A percentile compares a stretch with the other conserved stretches of the same genome.
Conservation (phyloP, 2,888 invertebrate species). For the Pteria penguin region DNA sequence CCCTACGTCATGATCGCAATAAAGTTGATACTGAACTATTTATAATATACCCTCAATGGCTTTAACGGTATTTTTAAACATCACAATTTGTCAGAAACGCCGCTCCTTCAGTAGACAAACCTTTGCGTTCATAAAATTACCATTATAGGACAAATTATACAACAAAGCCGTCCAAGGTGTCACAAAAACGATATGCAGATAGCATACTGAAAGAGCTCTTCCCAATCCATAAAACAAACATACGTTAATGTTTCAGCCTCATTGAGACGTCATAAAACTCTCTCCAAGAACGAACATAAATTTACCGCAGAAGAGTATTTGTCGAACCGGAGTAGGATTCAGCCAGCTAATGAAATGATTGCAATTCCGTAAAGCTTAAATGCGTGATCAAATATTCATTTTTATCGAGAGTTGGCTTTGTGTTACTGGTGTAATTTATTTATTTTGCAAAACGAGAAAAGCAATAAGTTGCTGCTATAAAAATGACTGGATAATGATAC, state of each 20-base stretch:
- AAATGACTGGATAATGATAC: too few species aligned
- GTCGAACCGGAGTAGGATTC: background rate
- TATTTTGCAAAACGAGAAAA: background rate
- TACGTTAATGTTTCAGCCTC: background rate
- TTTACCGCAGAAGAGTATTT: background rate
- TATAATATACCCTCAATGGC: too few species aligned
- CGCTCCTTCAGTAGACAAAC: too few species aligned
- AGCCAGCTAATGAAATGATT: background rate
- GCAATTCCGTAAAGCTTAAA: background rate
- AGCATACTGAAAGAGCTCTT: too few species aligned
- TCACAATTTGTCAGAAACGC: too few species aligned
- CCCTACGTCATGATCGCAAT: too few species aligned
- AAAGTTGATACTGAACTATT: too few species aligned
- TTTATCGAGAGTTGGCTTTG: background rate
- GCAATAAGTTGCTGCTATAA: background rate
- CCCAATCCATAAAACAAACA: background rate
- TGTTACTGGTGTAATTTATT: background rate
- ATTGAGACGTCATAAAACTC: background rate
- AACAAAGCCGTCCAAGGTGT: too few species aligned
- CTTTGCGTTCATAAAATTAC: too few species aligned
- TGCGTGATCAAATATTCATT: background rate
- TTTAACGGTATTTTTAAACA: too few species aligned
- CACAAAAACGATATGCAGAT: too few species aligned
- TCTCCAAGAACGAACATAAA: background rate
- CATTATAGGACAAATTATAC: too few species aligned